Evolutionary conservation across 1,140 invertebrate genomes (phyloP).

Genomic region (Listronotus oregonensis): DNA sequence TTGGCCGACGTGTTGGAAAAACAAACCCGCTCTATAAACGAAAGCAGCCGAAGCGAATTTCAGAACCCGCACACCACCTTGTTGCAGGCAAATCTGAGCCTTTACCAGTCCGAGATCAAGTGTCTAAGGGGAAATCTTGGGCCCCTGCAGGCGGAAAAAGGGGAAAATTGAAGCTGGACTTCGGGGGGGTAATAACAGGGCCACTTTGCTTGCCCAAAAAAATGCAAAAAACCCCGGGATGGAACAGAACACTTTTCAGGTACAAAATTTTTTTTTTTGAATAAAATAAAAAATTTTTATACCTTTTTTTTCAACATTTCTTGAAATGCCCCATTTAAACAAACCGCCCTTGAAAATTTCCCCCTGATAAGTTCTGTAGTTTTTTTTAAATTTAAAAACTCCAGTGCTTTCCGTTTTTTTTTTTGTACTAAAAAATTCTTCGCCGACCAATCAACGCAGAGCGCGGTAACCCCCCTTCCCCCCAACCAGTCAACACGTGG

Average conservation of each 20-base stretch:
- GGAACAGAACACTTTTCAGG: constrained; percentile 72
- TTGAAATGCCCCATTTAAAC: no score
- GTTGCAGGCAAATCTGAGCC: constrained; percentile 62
- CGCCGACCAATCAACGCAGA: no score
- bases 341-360: no score
- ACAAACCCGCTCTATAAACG: constrained; percentile 65
- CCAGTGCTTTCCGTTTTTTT: no score
- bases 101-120: constrained; percentile 66
- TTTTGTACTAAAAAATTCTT: no score
- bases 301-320: no score
- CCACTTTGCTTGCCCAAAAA: constrained; percentile 80
- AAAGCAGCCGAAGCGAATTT: constrained; percentile 52
- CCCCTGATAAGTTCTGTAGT: no score
- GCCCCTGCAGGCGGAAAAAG: constrained; percentile 70
- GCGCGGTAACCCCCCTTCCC: no score
- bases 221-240: constrained; percentile 83
- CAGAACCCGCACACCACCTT: constrained; percentile 58
- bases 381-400: no score
- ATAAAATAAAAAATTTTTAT: no score
- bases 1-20: constrained; percentile 76
- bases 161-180: constrained; percentile 76
- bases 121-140: constrained; percentile 65
- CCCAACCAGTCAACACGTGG: no score
- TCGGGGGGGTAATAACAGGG: constrained; percentile 82
- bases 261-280: constrained; percentile 39